Conservation (phyloP, 2,113 vertebrate species). For the Tylochromis polylepis region DNA sequence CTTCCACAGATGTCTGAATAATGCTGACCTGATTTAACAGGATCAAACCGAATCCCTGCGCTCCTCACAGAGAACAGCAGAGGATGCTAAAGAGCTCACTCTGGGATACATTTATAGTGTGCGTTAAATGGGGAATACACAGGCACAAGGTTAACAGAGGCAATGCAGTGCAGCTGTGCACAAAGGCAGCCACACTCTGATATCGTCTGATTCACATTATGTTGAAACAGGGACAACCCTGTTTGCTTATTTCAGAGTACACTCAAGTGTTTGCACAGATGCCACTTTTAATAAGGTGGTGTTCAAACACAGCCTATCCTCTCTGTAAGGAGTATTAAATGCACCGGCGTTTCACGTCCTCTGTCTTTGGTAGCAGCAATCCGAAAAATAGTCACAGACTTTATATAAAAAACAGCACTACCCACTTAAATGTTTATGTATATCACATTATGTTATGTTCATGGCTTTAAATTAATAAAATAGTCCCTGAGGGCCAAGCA, state of each 20-base stretch:
- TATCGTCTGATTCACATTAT: not conserved
- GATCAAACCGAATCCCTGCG: not conserved
- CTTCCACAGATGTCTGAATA: not conserved
- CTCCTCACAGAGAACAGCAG: conserved; percentile 12
- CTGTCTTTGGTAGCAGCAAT: not conserved
- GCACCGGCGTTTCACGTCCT: not conserved
- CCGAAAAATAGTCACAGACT: not conserved
- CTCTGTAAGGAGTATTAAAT: not conserved
- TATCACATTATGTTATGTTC: not conserved
- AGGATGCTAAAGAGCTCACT: not conserved
- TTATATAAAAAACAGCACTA: not conserved
- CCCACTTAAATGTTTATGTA: not conserved
- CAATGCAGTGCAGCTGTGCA: not conserved
- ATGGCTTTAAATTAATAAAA: not conserved
- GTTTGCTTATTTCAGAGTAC: not conserved
- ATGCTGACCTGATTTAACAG: not conserved
- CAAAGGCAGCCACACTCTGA: not conserved
- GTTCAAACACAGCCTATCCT: not conserved
- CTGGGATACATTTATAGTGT: not conserved
- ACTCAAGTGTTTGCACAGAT: not conserved
- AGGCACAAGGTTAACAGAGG: not conserved
- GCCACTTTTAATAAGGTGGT: not conserved
- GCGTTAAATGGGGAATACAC: not conserved
- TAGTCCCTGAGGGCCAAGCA: not conserved
- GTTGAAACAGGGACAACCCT: not conserved